phyloP scores from a whole-genome alignment of 2,888 invertebrate genomes.

The Steromphala cineraria region DNA sequence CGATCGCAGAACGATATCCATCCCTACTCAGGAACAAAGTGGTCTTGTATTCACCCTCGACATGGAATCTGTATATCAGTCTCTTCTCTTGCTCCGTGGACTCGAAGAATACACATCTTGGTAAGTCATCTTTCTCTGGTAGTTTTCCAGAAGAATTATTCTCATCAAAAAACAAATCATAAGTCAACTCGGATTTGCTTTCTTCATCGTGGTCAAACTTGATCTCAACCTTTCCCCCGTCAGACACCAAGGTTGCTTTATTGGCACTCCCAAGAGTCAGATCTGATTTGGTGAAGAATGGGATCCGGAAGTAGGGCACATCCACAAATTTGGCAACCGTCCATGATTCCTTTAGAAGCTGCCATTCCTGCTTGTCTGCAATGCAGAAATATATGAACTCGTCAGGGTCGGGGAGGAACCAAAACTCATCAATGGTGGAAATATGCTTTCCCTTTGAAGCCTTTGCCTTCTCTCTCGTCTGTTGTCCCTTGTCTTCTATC shows the following conservation, averaged over 20 bases:
- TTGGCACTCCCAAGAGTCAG: conserved; percentile 34
- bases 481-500: conserved; percentile 46
- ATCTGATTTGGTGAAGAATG: conserved; percentile 34
- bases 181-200: conserved; percentile 33
- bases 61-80: conserved; percentile 28
- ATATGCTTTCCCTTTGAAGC: neutral
- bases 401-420: conserved; percentile 35
- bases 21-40: conserved; percentile 38
- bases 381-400: conserved; percentile 44
- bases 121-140: conserved; percentile 19
- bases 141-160: neutral
- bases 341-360: conserved; percentile 34
- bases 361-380: conserved; percentile 43
- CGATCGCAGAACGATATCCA: neutral
- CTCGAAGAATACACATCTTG: conserved; percentile 28
- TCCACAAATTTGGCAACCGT: conserved; percentile 33
- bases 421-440: neutral
- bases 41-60: conserved; percentile 15
- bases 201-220: conserved; percentile 23
- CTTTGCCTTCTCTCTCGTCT: neutral
- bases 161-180: conserved; percentile 33
- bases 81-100: conserved; percentile 27
- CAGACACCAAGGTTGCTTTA: conserved; percentile 34
- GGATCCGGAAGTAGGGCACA: conserved; percentile 28
- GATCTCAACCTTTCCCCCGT: conserved; percentile 35